Evolutionary conservation across 1,140 invertebrate genomes (phyloP).

Genomic region (Metopolophium dirhodum): DNA sequence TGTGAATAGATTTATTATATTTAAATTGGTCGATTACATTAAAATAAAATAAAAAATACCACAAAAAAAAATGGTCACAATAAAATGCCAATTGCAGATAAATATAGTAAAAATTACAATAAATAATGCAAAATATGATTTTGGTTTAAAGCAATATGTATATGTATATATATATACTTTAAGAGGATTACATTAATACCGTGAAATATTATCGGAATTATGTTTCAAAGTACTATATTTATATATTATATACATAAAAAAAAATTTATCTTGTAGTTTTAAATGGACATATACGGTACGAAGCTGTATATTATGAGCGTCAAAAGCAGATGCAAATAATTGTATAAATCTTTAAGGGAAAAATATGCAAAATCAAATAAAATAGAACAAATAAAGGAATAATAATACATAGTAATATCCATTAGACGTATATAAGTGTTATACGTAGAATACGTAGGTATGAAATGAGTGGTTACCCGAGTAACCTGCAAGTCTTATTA

Average conservation of each 20-base stretch:
- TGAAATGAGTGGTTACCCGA: no score
- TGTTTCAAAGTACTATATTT: neutral
- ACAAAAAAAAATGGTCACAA: neutral
- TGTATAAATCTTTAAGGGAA: neutral
- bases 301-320: no score
- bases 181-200: neutral
- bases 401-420: neutral
- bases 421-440: neutral
- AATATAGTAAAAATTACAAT: neutral
- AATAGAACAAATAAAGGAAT: neutral
- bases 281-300: neutral
- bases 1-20: neutral
- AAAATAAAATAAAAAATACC: neutral
- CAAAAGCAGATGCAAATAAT: neutral
- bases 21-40: neutral
- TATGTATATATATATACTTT: neutral
- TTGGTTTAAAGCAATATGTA: neutral
- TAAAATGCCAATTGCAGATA: neutral
- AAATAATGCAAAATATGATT: neutral
- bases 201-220: neutral
- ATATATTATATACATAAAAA: no score
- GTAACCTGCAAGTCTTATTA: neutral
- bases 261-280: neutral
- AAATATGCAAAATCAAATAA: neutral
- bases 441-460: neutral